These are phyloP conservation scores for Cecidostiba fungosa DNA, from an alignment of 2,888 invertebrate species.

Conservation along the genomic window DNA sequence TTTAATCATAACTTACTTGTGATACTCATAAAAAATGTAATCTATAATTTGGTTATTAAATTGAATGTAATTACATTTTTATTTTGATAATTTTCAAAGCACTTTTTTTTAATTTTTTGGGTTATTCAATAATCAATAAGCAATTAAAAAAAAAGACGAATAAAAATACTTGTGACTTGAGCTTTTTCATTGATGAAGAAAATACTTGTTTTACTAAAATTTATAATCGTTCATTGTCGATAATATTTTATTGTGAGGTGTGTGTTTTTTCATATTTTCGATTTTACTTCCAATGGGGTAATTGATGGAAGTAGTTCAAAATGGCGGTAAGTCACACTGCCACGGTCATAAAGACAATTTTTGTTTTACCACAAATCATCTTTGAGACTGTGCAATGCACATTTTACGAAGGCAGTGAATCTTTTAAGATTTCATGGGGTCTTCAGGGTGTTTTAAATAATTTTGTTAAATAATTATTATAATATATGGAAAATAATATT, in stretches of 20 bases:
- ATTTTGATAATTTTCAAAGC: background rate
- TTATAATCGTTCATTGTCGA: constrained; percentile 45
- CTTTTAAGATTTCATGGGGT: constrained; percentile 66
- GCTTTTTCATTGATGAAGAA: constrained; percentile 41
- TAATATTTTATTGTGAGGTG: constrained; percentile 58
- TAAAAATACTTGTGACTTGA: constrained; percentile 54
- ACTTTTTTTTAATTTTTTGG: background rate
- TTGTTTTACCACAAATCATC: constrained; percentile 47
- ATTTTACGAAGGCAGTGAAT: constrained; percentile 66
- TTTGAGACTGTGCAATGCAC: constrained; percentile 66
- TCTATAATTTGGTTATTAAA: background rate
- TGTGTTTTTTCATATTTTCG: constrained; percentile 53
- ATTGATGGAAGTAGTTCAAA: constrained; percentile 80
- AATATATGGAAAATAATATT: constrained; percentile 49
- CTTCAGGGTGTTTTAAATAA: constrained; percentile 65
- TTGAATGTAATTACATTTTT: background rate
- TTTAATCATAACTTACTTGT: background rate
- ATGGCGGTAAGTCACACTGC: constrained; percentile 78
- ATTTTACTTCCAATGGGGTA: constrained; percentile 73
- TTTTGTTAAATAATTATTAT: constrained; percentile 50
- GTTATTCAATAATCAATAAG: background rate
- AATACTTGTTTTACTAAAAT: constrained; percentile 8
- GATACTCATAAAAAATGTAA: too few relatives aligned
- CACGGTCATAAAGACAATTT: constrained; percentile 64
- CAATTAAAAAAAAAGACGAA: constrained; percentile 56